Conservation (phyloP, 2,797 vertebrate species). For the Coluber constrictor region DNA sequence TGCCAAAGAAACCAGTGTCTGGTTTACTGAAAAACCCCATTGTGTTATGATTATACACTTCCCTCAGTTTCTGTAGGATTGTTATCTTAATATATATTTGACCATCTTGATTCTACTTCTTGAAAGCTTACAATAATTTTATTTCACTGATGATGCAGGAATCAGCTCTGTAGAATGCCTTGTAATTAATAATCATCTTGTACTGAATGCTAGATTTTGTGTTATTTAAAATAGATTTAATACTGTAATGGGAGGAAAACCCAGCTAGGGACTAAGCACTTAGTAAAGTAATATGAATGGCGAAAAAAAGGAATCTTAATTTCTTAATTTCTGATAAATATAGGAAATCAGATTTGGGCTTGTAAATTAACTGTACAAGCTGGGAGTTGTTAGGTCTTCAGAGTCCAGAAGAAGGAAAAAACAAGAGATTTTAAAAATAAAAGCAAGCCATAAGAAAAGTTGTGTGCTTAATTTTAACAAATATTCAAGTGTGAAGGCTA, state of each 20-base stretch:
- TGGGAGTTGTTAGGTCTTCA: background rate
- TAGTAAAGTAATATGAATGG: background rate
- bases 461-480: background rate
- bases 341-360: background rate
- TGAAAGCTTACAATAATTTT: background rate
- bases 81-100: background rate
- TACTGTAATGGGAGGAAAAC: background rate
- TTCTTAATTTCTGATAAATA: background rate
- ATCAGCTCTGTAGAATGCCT: background rate
- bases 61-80: background rate
- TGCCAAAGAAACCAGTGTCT: background rate
- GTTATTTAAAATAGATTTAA: background rate
- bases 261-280: background rate
- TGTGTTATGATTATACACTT: background rate
- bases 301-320: background rate
- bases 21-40: background rate
- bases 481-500: background rate
- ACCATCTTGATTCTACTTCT: background rate
- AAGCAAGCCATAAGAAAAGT: background rate
- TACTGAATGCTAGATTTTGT: constrained; percentile 27
- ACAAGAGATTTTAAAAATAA: background rate
- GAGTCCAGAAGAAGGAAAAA: background rate
- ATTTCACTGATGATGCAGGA: background rate
- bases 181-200: background rate
- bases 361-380: background rate